Evolutionary conservation across 1,140 invertebrate genomes (phyloP).

Genomic region (Sarcophaga peregrina): DNA sequence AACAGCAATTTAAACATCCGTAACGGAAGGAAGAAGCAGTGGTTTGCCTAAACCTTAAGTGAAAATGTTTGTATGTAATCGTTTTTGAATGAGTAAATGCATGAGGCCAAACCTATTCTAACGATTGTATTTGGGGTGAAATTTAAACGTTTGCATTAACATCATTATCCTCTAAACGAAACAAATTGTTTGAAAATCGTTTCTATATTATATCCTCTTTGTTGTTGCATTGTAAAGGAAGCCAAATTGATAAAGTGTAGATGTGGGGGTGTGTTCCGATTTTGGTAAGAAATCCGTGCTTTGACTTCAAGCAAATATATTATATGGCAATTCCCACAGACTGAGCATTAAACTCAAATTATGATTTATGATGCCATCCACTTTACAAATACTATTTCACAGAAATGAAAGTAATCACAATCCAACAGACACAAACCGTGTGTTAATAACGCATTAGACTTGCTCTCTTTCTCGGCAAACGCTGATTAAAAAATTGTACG

Average conservation of each 20-base stretch:
- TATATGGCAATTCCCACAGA: slow-evolving; percentile 33
- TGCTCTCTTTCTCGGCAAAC: not conserved
- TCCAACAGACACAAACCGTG: slow-evolving; percentile 21
- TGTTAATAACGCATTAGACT: slow-evolving; percentile 24
- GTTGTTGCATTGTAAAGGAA: not conserved
- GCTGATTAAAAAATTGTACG: not conserved
- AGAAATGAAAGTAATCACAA: slow-evolving; percentile 9
- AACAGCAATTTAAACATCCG: slow-evolving; percentile 27
- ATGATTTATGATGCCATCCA: slow-evolving; percentile 42
- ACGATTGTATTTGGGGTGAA: not conserved
- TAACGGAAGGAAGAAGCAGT: slow-evolving; percentile 38
- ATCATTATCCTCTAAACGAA: slow-evolving; percentile 42
- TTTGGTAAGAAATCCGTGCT: slow-evolving; percentile 38
- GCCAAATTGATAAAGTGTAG: not conserved
- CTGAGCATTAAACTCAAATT: slow-evolving; percentile 34
- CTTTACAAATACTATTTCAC: slow-evolving; percentile 15
- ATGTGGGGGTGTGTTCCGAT: slow-evolving; percentile 1
- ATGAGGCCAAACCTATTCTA: not conserved
- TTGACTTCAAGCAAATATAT: not conserved
- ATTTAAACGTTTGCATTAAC: slow-evolving; percentile 40
- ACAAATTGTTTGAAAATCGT: slow-evolving; percentile 39
- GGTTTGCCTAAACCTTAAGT: slow-evolving; percentile 15
- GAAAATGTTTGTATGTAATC: not conserved
- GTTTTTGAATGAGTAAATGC: not conserved
- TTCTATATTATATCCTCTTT: slow-evolving; percentile 14